Evolutionary conservation across 2,113 vertebrate species (phyloP).

Genomic region (Phylloscopus whistleri): DNA sequence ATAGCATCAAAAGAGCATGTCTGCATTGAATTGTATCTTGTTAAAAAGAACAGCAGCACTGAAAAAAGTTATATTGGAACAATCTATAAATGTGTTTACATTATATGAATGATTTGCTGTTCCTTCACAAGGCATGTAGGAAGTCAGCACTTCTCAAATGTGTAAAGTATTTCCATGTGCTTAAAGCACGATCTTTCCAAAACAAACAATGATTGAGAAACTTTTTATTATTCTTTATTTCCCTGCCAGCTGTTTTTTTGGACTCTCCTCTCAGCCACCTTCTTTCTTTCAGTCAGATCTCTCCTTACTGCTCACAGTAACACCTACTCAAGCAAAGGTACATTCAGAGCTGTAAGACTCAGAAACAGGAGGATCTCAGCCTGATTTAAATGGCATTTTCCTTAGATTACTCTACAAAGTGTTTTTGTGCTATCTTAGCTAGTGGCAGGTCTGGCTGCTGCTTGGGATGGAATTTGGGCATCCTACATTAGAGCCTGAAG

Average conservation of each 20-base stretch:
- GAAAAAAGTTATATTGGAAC: conserved; percentile 61
- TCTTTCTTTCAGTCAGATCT: conserved; percentile 57
- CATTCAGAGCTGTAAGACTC: neutral
- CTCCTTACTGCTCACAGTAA: conserved; percentile 61
- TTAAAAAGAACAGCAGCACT: conserved; percentile 45
- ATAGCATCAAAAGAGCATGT: conserved; percentile 21
- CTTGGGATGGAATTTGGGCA: neutral
- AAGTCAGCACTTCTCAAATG: conserved; percentile 72
- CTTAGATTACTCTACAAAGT: neutral
- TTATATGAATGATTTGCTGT: conserved; percentile 71
- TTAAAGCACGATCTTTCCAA: conserved; percentile 70
- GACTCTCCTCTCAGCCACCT: conserved; percentile 54
- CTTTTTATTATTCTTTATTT: conserved; percentile 69
- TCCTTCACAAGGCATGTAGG: conserved; percentile 71
- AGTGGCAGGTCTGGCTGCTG: neutral
- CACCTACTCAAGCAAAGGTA: conserved; percentile 53
- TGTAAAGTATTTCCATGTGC: conserved; percentile 79
- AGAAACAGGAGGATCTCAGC: neutral
- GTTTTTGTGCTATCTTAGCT: conserved; percentile 7
- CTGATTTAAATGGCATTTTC: neutral
- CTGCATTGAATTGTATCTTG: conserved; percentile 31
- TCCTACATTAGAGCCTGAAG: neutral
- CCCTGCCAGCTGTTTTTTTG: conserved; percentile 59
- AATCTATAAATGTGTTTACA: conserved; percentile 69
- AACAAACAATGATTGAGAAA: conserved; percentile 70